Evolutionary conservation across 2,888 invertebrate species (phyloP).

Genomic region (Nowickia ferox): DNA sequence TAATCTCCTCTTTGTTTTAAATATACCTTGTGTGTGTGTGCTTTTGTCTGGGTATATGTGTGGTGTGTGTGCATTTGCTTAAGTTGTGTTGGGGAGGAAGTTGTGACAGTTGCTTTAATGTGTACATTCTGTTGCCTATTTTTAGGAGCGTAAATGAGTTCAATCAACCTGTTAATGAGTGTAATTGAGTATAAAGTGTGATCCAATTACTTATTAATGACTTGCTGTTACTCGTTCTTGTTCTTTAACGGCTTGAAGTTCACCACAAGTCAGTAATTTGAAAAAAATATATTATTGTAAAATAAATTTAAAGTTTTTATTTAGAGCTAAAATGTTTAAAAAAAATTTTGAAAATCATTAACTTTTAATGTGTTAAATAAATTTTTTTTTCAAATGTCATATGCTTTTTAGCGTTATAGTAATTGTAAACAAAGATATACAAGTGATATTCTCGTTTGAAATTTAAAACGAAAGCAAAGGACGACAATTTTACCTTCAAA

Average conservation of each 20-base stretch:
- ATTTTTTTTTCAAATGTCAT: no score
- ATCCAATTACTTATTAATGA: slow-evolving; percentile 67
- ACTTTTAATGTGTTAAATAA: no score
- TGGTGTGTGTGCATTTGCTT: not conserved
- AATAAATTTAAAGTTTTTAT: not conserved
- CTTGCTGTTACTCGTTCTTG: slow-evolving; percentile 10
- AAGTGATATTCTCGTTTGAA: no score
- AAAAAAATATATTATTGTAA: not conserved
- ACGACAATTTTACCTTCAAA: no score
- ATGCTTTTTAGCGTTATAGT: no score
- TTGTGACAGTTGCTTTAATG: slow-evolving; percentile 1
- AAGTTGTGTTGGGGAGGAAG: not conserved
- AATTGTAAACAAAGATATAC: no score
- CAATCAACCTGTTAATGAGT: slow-evolving; percentile 66
- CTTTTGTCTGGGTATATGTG: not conserved
- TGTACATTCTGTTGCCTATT: slow-evolving; percentile 52
- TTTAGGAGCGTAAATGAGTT: slow-evolving; percentile 61
- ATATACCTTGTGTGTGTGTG: not conserved
- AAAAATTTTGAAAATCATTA: no score
- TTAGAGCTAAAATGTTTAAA: not conserved
- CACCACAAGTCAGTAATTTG: not conserved
- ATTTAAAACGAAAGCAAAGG: no score
- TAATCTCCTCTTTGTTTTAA: not conserved
- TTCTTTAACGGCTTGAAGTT: not conserved
- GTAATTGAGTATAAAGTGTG: slow-evolving; percentile 64